A percentile compares a stretch with the other conserved stretches of the same genome.
These are phyloP conservation scores for Holacanthella duospinosa DNA, from an alignment of 2,888 invertebrate species.

Conservation along the genomic window DNA sequence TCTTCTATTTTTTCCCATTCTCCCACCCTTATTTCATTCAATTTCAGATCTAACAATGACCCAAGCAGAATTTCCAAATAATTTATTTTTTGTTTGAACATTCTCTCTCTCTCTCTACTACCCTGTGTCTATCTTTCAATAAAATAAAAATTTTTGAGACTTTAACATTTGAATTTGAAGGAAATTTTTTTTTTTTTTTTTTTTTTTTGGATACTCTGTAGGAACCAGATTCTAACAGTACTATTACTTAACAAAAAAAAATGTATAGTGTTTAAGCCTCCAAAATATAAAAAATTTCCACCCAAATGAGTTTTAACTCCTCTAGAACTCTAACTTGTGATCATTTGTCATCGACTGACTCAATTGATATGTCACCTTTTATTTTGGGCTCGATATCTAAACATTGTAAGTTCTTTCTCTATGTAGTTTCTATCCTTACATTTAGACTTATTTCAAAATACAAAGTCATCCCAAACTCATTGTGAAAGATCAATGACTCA, in stretches of 20 bases:
- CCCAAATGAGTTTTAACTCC: background rate
- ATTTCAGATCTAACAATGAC: background rate
- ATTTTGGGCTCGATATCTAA: slow-evolving; percentile 15
- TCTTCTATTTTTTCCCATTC: background rate
- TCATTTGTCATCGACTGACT: slow-evolving; percentile 28
- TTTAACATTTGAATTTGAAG: too few species aligned
- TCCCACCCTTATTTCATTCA: background rate
- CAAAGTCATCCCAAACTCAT: too few species aligned
- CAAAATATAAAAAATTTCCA: slow-evolving; percentile 3
- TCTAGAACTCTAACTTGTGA: slow-evolving; percentile 20
- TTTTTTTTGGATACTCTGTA: background rate
- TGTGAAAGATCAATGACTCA: too few species aligned
- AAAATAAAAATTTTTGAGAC: too few species aligned
- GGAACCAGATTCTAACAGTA: background rate
- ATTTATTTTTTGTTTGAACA: background rate
- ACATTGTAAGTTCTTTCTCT: too few species aligned
- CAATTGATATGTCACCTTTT: slow-evolving; percentile 23
- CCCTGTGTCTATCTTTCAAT: background rate
- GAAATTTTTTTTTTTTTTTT: background rate
- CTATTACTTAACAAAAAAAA: background rate
- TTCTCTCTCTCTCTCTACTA: background rate
- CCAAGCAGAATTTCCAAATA: background rate
- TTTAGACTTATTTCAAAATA: too few species aligned
- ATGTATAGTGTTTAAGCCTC: slow-evolving; percentile 14
- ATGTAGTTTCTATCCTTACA: too few species aligned